phyloP scores from a whole-genome alignment of 2,113 vertebrate genomes.

The Tragelaphus buxtoni region DNA sequence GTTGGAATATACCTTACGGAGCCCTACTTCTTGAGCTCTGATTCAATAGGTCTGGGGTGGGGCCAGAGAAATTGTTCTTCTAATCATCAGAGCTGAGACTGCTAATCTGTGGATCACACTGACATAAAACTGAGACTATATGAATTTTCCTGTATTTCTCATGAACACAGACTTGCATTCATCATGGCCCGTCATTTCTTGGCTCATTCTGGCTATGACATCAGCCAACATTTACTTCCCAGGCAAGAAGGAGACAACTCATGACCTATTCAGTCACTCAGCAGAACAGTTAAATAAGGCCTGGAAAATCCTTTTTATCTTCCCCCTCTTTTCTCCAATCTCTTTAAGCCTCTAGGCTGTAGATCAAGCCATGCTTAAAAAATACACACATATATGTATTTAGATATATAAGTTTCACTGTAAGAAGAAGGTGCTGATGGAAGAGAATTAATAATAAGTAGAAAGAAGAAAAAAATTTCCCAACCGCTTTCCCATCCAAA shows the following conservation, averaged over 20 bases:
- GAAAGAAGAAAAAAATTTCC: not conserved
- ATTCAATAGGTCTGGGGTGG: not conserved
- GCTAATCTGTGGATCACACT: not conserved
- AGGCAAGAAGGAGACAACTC: not conserved
- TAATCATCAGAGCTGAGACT: not conserved
- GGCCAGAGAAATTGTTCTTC: not conserved
- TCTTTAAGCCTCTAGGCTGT: not conserved
- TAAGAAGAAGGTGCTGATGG: not conserved
- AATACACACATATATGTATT: not conserved
- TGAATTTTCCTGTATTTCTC: not conserved
- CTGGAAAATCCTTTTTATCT: not conserved
- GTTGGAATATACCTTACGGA: not conserved
- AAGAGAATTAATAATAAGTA: not conserved
- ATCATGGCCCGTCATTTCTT: not conserved
- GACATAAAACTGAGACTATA: not conserved
- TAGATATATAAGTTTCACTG: not conserved
- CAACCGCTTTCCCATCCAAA: not conserved
- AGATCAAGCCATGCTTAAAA: not conserved
- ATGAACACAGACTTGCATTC: slow-evolving; percentile 13
- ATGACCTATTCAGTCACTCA: slow-evolving; percentile 1
- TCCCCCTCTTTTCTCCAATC: not conserved
- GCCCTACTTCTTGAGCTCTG: not conserved
- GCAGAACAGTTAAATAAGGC: not conserved
- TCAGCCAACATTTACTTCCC: slow-evolving; percentile 28
- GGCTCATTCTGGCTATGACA: slow-evolving; percentile 37